phyloP scores from a whole-genome alignment of 2,797 vertebrate genomes.

The Lutjanus argentimaculatus region DNA sequence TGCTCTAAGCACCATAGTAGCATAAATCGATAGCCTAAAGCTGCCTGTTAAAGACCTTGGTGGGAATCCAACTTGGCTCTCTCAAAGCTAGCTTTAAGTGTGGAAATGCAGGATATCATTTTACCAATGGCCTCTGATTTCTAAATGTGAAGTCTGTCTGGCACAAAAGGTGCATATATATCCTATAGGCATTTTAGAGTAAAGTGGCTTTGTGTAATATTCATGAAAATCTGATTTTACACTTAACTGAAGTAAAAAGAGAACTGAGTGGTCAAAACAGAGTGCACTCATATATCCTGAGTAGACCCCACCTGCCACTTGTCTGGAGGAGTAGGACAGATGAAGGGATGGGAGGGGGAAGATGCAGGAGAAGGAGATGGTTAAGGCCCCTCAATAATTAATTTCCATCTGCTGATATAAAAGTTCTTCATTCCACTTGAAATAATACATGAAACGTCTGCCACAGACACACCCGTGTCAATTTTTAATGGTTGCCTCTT shows the following conservation, averaged over 20 bases:
- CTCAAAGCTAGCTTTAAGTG: constrained; percentile 27
- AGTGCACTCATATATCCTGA: constrained; percentile 10
- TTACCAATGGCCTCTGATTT: constrained; percentile 27
- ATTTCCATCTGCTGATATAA: constrained; percentile 58
- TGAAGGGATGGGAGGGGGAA: constrained; percentile 18
- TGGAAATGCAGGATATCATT: constrained; percentile 24
- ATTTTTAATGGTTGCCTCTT: constrained; percentile 69
- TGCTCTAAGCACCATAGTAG: constrained; percentile 29
- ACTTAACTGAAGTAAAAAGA: constrained; percentile 14
- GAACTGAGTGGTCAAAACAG: constrained; percentile 8
- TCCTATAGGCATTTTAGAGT: not conserved
- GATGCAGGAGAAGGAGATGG: constrained; percentile 23
- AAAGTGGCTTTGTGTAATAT: constrained; percentile 11
- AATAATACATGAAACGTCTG: constrained; percentile 73
- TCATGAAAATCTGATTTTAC: constrained; percentile 31
- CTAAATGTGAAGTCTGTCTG: constrained; percentile 1
- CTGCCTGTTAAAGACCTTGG: constrained; percentile 52
- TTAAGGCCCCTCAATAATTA: constrained; percentile 65
- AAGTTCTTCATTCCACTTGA: constrained; percentile 70
- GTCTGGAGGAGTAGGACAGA: constrained; percentile 10
- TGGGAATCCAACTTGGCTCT: constrained; percentile 47
- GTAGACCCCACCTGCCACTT: constrained; percentile 5
- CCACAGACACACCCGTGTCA: constrained; percentile 62
- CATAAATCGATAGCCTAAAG: constrained; percentile 56
- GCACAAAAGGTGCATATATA: constrained; percentile 1